Conservation (phyloP, 1,140 invertebrate species). For the Leptestheria dahalacensis region DNA sequence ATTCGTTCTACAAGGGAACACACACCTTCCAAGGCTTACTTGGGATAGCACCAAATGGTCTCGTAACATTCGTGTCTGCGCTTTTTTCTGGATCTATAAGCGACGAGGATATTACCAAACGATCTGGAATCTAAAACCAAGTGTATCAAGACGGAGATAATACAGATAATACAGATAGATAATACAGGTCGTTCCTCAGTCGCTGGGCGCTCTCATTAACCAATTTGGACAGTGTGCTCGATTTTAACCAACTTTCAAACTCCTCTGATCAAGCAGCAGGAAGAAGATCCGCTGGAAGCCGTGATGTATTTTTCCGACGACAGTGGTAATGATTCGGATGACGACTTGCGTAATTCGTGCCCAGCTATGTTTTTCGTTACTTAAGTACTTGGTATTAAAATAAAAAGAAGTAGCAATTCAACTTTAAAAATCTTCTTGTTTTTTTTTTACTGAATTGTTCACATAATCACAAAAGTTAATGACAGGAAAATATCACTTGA, state of each 20-base stretch:
- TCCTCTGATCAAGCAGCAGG: neutral
- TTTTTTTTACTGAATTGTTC: too few species aligned
- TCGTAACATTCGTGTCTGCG: neutral
- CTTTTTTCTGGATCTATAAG: neutral
- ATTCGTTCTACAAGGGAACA: slow-evolving; percentile 9
- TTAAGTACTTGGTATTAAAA: too few species aligned
- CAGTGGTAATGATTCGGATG: too few species aligned
- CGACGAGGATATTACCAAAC: slow-evolving; percentile 3
- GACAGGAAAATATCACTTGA: neutral
- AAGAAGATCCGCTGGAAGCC: neutral
- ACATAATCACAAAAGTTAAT: neutral
- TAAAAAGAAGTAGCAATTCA: too few species aligned
- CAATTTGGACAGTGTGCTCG: neutral
- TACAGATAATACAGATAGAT: neutral
- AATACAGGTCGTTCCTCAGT: neutral
- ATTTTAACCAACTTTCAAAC: slow-evolving; percentile 10
- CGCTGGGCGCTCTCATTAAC: neutral
- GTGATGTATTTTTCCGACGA: too few species aligned
- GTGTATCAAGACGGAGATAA: neutral
- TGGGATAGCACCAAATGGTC: slow-evolving; percentile 7
- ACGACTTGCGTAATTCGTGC: too few species aligned
- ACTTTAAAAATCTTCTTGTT: too few species aligned
- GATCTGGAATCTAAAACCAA: neutral
- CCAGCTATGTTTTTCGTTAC: too few species aligned
- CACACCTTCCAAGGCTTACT: slow-evolving; percentile 2